Evolutionary conservation across 2,113 vertebrate genomes (phyloP).

Genomic region (Nerophis lumbriciformis): DNA sequence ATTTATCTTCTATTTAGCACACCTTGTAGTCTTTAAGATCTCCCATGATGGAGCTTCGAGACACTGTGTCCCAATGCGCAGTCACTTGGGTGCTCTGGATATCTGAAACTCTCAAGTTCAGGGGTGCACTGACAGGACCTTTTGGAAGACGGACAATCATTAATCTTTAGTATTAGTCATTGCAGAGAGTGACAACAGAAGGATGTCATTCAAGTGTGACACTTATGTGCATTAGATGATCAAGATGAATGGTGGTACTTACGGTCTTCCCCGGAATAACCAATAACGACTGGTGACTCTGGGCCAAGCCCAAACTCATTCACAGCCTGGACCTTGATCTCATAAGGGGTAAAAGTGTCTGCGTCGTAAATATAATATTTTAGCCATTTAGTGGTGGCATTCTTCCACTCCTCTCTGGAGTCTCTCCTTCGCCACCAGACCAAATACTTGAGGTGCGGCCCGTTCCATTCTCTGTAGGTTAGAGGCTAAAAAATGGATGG

Average conservation of each 20-base stretch:
- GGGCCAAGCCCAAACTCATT: conserved; percentile 91
- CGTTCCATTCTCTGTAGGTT: conserved; percentile 85
- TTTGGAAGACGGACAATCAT: conserved; percentile 42
- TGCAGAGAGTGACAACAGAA: neutral
- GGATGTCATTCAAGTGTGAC: neutral
- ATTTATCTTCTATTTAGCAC: conserved; percentile 34
- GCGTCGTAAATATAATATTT: conserved; percentile 87
- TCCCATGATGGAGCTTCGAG: conserved; percentile 83
- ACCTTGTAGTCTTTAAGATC: conserved; percentile 94
- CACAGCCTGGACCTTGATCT: conserved; percentile 90
- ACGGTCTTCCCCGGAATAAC: conserved; percentile 97
- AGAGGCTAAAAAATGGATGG: conserved; percentile 38
- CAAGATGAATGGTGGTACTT: conserved; percentile 63
- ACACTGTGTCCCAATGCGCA: conserved; percentile 85
- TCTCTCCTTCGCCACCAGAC: conserved; percentile 88
- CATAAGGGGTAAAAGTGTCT: conserved; percentile 89
- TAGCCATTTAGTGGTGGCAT: conserved; percentile 79
- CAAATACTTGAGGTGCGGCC: conserved; percentile 88
- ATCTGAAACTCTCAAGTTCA: conserved; percentile 83
- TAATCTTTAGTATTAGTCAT: neutral
- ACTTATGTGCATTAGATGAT: neutral
- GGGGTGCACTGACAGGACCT: conserved; percentile 86
- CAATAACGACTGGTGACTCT: conserved; percentile 82
- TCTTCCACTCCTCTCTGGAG: conserved; percentile 87
- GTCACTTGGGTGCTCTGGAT: conserved; percentile 84